Percentiles rank a stretch among this genome's conserved stretches.
Conservation (phyloP, 1,140 invertebrate genomes). For the Grapholita molesta region DNA sequence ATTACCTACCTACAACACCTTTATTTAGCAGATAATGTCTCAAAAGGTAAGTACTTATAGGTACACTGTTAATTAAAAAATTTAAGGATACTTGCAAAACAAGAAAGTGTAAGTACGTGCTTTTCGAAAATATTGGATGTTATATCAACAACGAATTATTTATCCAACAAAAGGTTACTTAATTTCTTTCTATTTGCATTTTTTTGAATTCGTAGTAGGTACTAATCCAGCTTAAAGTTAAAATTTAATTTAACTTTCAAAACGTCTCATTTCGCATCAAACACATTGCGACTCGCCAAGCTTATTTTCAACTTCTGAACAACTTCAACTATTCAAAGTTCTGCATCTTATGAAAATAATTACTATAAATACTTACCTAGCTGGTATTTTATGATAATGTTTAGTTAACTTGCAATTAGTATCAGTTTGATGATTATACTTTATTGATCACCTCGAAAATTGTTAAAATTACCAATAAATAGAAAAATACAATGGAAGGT, state of each 20-base stretch:
- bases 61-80: too few species aligned
- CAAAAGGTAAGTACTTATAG: too few species aligned
- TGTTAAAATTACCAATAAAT: too few species aligned
- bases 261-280: not conserved
- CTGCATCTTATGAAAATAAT: not conserved
- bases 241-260: slow-evolving; percentile 2
- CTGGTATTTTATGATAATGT: too few species aligned
- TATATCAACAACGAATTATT: not conserved
- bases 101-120: not conserved
- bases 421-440: too few species aligned
- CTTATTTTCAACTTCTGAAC: not conserved
- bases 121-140: not conserved
- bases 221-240: not conserved
- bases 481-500: too few species aligned
- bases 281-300: not conserved
- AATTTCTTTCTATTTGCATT: not conserved
- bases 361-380: too few species aligned
- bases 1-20: too few species aligned
- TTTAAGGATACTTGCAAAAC: too few species aligned
- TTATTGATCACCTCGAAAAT: too few species aligned
- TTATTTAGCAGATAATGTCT: too few species aligned
- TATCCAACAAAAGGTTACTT: not conserved
- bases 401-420: too few species aligned
- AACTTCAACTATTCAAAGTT: not conserved
- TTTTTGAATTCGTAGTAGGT: not conserved